Evolutionary conservation across 2,797 vertebrate species (phyloP).

Genomic region (Eleutherodactylus coqui): DNA sequence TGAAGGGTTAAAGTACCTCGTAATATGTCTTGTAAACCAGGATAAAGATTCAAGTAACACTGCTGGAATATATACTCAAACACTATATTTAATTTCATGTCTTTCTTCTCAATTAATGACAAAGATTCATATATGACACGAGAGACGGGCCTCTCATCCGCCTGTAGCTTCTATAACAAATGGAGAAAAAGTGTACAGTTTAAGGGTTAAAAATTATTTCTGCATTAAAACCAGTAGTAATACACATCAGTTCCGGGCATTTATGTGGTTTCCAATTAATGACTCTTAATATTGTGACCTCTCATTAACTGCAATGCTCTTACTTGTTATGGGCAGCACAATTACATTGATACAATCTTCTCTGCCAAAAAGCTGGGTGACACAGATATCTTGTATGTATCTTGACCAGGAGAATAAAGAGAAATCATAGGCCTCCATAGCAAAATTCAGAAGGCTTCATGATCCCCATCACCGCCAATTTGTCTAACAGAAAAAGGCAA

Average conservation of each 20-base stretch:
- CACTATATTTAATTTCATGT: slow-evolving; percentile 26
- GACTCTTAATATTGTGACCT: no score
- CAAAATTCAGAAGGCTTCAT: no score
- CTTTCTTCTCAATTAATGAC: slow-evolving; percentile 43
- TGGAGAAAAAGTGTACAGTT: background rate
- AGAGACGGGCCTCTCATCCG: slow-evolving; percentile 25
- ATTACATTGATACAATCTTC: no score
- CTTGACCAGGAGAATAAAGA: no score
- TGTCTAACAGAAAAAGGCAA: no score
- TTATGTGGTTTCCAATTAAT: no score
- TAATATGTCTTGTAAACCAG: slow-evolving; percentile 14
- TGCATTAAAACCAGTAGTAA: background rate
- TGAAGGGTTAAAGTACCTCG: background rate
- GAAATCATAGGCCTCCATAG: no score
- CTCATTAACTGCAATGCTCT: background rate
- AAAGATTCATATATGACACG: slow-evolving; percentile 47
- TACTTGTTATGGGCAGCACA: no score
- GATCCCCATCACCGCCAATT: no score
- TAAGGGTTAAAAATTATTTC: background rate
- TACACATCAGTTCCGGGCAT: no score
- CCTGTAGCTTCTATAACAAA: slow-evolving; percentile 49
- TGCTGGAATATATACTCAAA: slow-evolving; percentile 50
- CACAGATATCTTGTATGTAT: no score
- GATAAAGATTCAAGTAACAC: slow-evolving; percentile 43
- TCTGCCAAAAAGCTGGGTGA: no score